Conservation (phyloP, 2,113 vertebrate genomes). For the Cyanoramphus novaezelandiae region DNA sequence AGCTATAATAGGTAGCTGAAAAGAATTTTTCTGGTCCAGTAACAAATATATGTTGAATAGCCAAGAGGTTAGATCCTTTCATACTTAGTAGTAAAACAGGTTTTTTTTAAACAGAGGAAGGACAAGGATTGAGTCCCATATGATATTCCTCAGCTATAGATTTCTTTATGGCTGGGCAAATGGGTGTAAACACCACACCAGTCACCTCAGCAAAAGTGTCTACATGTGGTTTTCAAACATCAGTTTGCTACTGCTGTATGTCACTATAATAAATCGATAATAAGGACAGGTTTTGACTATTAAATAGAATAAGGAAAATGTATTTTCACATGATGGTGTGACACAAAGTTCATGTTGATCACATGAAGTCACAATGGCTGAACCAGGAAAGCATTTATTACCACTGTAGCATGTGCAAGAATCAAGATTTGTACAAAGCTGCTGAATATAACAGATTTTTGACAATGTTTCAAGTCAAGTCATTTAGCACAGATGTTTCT, state of each 20-base stretch:
- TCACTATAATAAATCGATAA: not conserved
- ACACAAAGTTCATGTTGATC: not conserved
- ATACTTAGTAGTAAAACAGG: not conserved
- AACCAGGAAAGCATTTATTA: not conserved
- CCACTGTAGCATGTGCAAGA: not conserved
- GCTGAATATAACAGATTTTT: not conserved
- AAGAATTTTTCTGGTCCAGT: not conserved
- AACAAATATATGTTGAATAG: not conserved
- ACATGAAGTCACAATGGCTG: not conserved
- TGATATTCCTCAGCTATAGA: not conserved
- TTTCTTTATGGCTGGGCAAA: not conserved
- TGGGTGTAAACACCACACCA: not conserved
- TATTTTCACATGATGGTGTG: not conserved
- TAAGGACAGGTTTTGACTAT: not conserved
- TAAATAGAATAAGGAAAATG: not conserved
- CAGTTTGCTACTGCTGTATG: not conserved
- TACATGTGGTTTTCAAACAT: not conserved
- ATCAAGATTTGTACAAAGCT: not conserved
- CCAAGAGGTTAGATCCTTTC: not conserved
- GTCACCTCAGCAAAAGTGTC: not conserved
- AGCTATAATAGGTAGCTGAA: not conserved
- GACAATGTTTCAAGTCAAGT: not conserved
- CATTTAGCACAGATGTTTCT: conserved; percentile 36
- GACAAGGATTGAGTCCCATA: not conserved
- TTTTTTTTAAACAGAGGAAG: not conserved